Evolutionary conservation across 2,888 invertebrate genomes (phyloP).

Genomic region (Gonocerus acuteangulatus): DNA sequence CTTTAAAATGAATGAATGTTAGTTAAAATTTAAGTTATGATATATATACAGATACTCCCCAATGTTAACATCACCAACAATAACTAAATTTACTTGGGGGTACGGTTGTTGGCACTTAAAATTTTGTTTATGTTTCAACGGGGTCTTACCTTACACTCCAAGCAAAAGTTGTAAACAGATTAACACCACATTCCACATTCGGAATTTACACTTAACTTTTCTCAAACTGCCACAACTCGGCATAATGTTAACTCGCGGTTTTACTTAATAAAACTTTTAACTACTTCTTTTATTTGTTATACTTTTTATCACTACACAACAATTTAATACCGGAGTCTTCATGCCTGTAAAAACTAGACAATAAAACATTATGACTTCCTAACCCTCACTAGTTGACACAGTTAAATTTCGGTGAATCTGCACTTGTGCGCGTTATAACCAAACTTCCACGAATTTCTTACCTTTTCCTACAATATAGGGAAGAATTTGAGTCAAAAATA

Average conservation of each 20-base stretch:
- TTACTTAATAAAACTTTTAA: conserved; percentile 32
- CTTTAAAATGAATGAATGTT: no score
- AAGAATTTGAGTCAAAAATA: conserved; percentile 22
- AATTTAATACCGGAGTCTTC: conserved; percentile 36
- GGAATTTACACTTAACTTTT: conserved; percentile 32
- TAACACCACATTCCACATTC: conserved; percentile 37
- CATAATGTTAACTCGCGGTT: conserved; percentile 36
- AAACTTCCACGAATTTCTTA: conserved; percentile 35
- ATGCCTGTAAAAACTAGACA: conserved; percentile 36
- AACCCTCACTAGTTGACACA: conserved; percentile 33
- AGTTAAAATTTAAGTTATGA: not conserved
- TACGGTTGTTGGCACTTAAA: conserved; percentile 22
- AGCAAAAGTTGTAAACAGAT: conserved; percentile 37
- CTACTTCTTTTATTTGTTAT: conserved; percentile 10
- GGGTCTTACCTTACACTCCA: conserved; percentile 37
- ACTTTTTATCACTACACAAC: conserved; percentile 37
- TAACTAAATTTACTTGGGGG: conserved; percentile 8
- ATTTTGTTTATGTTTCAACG: conserved; percentile 24
- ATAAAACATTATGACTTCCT: conserved; percentile 36
- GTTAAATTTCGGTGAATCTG: conserved; percentile 20
- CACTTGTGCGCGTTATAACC: conserved; percentile 30
- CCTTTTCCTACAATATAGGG: conserved; percentile 34
- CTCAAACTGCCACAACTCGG: conserved; percentile 28
- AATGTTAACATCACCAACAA: conserved; percentile 20
- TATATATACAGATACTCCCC: conserved; percentile 14